Base-by-base conservation (phyloP, 2,113 vertebrate species). In the Anser cygnoides region DNA sequence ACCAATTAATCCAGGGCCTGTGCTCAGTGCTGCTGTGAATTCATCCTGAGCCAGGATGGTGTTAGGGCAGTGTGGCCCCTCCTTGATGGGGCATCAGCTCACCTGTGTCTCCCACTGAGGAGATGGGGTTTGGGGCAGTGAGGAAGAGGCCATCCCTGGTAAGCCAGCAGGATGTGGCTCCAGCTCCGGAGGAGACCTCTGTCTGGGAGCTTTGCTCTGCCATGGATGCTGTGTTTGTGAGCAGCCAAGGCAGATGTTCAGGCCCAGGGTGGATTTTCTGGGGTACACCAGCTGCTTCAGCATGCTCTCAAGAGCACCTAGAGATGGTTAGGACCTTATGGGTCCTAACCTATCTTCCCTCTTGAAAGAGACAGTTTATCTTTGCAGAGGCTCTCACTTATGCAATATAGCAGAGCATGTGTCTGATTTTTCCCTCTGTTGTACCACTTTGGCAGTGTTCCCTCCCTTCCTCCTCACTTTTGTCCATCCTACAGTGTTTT, bases 391-490 rank as follows among this genome's bases (percentile, higher is more conserved):
- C 87, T 91, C 65, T 28, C 18, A 70, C 29, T 92, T 76, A 77
- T 3, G 9, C 33, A 87, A 35, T 71, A 54, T 15, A 2, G 29
- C 44, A 91, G 63, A 83, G 22, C 66, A 44, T 21, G 33, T 90
- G 83, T 85, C 39, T 92, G 50, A 52, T 75, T 31, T 28, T 74
- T 82, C 19, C 35, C 58, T 88, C 76, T 87, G 33, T 84, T 76
- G 55, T 74, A 84, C 44, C 26, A 37, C 68, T 86, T 90, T 31
- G 65, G 73, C 57, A 3, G 76, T 81, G 65, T 77, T 93, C 59
- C 61, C 50, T 25, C 23, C 44, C 77, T 29, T 78, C 61, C 61
- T 92, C 41, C n/a, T 93, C 18, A 1, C 65, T 91, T 89, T 77
- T 81, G 44, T 86, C 76, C 37, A 29, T 71, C 66, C 46, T 71